Percentiles rank a stretch among this genome's conserved stretches.
Conservation (phyloP, 2,113 vertebrate species). For the Anoura caudifer region DNA sequence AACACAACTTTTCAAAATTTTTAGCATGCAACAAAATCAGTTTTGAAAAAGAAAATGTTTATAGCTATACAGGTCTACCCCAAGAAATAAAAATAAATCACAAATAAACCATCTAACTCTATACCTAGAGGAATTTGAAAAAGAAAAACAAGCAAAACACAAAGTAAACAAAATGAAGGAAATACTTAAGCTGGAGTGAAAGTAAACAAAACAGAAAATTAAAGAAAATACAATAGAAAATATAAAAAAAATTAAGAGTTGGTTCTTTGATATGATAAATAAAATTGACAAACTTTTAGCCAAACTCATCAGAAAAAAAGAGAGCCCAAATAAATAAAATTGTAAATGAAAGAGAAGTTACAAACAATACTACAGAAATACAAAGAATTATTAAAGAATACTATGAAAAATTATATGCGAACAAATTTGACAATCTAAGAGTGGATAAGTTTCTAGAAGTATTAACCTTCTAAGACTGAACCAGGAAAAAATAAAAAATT, state of each 20-base stretch:
- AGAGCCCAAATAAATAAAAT: not conserved
- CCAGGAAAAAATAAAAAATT: not conserved
- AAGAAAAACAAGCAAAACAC: not conserved
- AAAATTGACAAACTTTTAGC: not conserved
- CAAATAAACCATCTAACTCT: not conserved
- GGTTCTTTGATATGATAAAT: not conserved
- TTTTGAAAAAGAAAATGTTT: not conserved
- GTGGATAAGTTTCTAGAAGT: not conserved
- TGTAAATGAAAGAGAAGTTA: not conserved
- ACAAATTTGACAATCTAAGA: not conserved
- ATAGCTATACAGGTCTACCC: not conserved
- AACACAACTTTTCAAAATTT: not conserved
- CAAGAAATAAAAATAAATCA: not conserved
- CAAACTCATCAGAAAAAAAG: not conserved
- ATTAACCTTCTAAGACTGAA: not conserved
- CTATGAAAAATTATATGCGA: not conserved
- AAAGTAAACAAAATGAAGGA: not conserved
- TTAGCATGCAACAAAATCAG: not conserved
- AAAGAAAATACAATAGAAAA: not conserved
- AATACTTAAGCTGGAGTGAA: not conserved
- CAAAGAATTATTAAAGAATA: not conserved
- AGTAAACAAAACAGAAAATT: not conserved
- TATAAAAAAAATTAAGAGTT: not conserved
- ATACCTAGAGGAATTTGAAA: not conserved
- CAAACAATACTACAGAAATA: not conserved